Evolutionary conservation across 2,888 invertebrate genomes (phyloP).

Genomic region (Colletes collaris): DNA sequence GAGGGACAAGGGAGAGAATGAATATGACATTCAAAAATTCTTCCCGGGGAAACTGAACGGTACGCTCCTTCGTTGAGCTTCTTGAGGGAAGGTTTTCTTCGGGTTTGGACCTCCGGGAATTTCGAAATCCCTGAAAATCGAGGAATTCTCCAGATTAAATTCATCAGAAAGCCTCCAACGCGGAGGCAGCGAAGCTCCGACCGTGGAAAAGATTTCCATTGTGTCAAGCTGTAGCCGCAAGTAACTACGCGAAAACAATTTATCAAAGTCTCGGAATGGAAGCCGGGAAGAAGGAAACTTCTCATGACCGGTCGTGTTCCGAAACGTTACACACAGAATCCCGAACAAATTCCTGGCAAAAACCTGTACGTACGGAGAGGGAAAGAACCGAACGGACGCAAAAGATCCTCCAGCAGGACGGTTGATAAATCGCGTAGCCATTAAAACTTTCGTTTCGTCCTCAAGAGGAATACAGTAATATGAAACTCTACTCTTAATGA

Average conservation of each 20-base stretch:
- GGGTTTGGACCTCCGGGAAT: neutral
- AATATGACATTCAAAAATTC: neutral
- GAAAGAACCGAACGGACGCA: constrained; percentile 25
- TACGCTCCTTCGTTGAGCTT: too few relatives aligned
- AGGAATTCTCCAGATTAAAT: constrained; percentile 15
- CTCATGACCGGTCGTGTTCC: constrained; percentile 55
- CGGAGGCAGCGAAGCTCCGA: neutral
- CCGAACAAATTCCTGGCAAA: constrained; percentile 28
- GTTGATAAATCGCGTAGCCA: constrained; percentile 33
- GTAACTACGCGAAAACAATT: constrained; percentile 44
- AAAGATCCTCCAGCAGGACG: constrained; percentile 15
- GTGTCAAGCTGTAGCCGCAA: constrained; percentile 13
- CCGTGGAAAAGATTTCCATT: constrained; percentile 47
- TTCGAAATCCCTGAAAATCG: neutral
- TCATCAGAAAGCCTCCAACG: neutral
- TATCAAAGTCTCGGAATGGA: constrained; percentile 51
- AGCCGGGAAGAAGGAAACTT: constrained; percentile 55
- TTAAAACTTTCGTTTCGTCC: constrained; percentile 10
- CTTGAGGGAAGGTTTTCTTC: neutral
- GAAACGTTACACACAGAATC: constrained; percentile 40
- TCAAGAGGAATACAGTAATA: too few relatives aligned
- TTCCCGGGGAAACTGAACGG: neutral
- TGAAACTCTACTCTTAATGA: too few relatives aligned
- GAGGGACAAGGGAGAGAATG: neutral
- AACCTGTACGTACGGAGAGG: constrained; percentile 1